These are phyloP conservation scores for Phylloscopus collybita DNA, from an alignment of 2,797 vertebrate genomes.

Conservation along the genomic window DNA sequence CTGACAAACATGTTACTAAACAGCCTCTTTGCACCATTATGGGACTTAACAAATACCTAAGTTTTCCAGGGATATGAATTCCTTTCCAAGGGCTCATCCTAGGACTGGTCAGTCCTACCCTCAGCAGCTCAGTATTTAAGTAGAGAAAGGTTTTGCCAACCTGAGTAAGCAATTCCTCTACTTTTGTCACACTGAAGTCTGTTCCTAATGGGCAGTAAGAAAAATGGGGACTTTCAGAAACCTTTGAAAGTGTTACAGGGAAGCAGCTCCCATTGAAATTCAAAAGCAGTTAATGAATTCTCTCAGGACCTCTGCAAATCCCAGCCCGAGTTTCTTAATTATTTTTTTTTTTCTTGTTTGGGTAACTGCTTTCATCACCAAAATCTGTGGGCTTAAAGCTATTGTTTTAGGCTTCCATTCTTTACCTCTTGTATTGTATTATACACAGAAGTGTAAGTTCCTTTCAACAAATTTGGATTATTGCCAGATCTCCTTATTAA, in stretches of 20 bases:
- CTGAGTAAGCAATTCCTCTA: neutral
- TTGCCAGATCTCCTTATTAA: conserved; percentile 76
- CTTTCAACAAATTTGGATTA: conserved; percentile 66
- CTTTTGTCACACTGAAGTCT: neutral
- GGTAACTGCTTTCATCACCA: conserved; percentile 50
- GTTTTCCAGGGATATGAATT: neutral
- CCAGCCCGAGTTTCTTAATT: conserved; percentile 58
- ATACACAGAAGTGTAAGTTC: conserved; percentile 70
- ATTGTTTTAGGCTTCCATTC: conserved; percentile 72
- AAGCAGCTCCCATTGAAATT: conserved; percentile 39
- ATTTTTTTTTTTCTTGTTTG: conserved; percentile 55
- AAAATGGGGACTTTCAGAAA: conserved; percentile 9
- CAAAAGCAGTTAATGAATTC: conserved; percentile 55
- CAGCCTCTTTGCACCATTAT: neutral
- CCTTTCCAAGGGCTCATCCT: neutral
- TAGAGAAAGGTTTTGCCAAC: neutral
- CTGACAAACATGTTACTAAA: neutral
- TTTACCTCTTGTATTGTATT: conserved; percentile 68
- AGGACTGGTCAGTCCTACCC: neutral
- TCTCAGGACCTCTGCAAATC: conserved; percentile 52
- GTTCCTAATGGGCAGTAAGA: conserved; percentile 10
- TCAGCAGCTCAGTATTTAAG: neutral
- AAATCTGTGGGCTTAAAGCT: conserved; percentile 54
- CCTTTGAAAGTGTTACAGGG: conserved; percentile 5
- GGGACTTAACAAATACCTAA: neutral